These are phyloP conservation scores for Ploceus nigricollis DNA, from an alignment of 2,113 vertebrate genomes.

Conservation along the genomic window DNA sequence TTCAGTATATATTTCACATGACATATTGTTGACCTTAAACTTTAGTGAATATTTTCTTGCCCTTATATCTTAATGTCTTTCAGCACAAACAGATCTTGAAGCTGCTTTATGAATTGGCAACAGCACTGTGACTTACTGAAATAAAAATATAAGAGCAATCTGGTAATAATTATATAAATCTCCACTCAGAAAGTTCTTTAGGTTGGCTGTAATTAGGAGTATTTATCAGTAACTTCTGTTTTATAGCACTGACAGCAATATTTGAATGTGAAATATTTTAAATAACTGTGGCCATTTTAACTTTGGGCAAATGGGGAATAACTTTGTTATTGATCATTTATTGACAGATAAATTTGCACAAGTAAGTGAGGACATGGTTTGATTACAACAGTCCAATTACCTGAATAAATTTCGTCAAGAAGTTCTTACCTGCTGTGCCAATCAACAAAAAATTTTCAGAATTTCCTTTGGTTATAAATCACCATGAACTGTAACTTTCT, in stretches of 20 bases:
- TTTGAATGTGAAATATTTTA: background rate
- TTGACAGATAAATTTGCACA: background rate
- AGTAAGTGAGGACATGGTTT: background rate
- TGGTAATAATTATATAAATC: background rate
- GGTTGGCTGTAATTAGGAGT: background rate
- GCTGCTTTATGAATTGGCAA: slow-evolving; percentile 28
- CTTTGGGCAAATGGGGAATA: background rate
- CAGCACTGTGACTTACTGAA: slow-evolving; percentile 5
- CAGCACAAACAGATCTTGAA: background rate
- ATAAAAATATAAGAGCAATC: slow-evolving; percentile 14
- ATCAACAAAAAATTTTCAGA: background rate
- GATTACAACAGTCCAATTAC: background rate
- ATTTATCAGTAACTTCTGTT: background rate
- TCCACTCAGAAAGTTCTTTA: background rate
- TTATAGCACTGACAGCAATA: background rate
- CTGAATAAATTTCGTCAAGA: background rate
- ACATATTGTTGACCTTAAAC: background rate
- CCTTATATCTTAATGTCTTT: background rate
- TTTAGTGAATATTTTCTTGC: slow-evolving; percentile 17
- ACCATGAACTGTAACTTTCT: background rate
- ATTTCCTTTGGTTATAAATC: background rate
- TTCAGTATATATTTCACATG: background rate
- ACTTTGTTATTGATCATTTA: background rate
- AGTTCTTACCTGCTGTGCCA: background rate
- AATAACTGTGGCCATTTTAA: background rate